Evolutionary conservation across 2,888 invertebrate genomes (phyloP).

Genomic region (Clunio marinus): DNA sequence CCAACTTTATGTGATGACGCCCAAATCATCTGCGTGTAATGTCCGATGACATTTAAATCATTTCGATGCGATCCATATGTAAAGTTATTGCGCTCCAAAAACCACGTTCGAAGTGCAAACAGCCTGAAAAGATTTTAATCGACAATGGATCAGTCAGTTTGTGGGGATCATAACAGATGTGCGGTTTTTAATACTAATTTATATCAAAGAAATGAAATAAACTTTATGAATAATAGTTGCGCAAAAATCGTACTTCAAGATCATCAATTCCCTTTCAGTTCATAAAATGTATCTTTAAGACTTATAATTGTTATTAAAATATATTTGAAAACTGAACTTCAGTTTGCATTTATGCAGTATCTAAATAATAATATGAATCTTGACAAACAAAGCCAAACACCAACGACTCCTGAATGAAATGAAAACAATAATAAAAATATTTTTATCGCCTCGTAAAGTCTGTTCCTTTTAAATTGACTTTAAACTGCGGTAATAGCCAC

Average conservation of each 20-base stretch:
- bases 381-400: not conserved
- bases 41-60: constrained; percentile 63
- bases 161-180: no score
- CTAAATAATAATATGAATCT: no score
- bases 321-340: no score
- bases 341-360: no score
- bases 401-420: not conserved
- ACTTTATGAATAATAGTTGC: no score
- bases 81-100: constrained; percentile 68
- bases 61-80: constrained; percentile 62
- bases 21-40: constrained; percentile 83
- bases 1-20: constrained; percentile 66
- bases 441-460: not conserved
- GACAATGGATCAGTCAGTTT: no score
- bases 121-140: constrained; percentile 56
- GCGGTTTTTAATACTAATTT: no score
- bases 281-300: no score
- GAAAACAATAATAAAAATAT: not conserved
- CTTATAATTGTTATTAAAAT: no score
- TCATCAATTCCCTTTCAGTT: no score
- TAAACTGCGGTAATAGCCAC: not conserved
- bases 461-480: not conserved
- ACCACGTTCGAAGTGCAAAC: constrained; percentile 76
- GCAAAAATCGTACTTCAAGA: no score
- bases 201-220: no score